A percentile compares a stretch with the other conserved stretches of the same genome.
Evolutionary conservation across 2,797 vertebrate genomes (phyloP).

Genomic region (Melanotaenia trifasciata): DNA sequence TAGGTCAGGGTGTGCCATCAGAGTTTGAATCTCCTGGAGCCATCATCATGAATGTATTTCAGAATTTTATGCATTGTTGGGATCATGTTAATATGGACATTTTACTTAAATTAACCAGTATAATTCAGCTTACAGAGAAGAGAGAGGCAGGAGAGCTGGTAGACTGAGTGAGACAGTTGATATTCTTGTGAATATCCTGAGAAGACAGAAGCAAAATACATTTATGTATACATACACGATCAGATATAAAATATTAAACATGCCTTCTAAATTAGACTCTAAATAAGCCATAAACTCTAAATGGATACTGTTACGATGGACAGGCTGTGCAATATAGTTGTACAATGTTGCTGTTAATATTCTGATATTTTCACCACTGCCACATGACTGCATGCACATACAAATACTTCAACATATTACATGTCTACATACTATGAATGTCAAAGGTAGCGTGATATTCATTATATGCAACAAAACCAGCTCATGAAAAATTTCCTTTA

Average conservation of each 20-base stretch:
- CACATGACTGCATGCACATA: not conserved
- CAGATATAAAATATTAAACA: no score
- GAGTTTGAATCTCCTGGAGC: conserved; percentile 79
- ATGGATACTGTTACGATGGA: not conserved
- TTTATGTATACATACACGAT: no score
- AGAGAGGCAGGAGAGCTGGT: conserved; percentile 5
- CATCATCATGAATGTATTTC: not conserved
- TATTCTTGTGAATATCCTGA: conserved; percentile 69
- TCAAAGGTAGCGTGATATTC: not conserved
- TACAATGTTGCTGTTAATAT: not conserved
- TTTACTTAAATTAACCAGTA: not conserved
- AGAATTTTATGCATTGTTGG: not conserved
- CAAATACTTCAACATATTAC: not conserved
- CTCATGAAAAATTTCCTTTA: not conserved
- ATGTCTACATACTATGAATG: not conserved
- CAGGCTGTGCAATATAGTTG: not conserved
- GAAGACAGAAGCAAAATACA: not conserved
- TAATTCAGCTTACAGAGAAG: conserved; percentile 47
- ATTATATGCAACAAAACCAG: not conserved
- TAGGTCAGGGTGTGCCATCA: conserved; percentile 75
- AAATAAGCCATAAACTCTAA: no score
- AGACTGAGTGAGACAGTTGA: conserved; percentile 24
- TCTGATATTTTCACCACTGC: not conserved
- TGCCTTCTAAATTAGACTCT: no score
- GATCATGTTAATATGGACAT: not conserved